Conservation (phyloP, 2,797 vertebrate species). For the Pachyuromys duprasi region DNA sequence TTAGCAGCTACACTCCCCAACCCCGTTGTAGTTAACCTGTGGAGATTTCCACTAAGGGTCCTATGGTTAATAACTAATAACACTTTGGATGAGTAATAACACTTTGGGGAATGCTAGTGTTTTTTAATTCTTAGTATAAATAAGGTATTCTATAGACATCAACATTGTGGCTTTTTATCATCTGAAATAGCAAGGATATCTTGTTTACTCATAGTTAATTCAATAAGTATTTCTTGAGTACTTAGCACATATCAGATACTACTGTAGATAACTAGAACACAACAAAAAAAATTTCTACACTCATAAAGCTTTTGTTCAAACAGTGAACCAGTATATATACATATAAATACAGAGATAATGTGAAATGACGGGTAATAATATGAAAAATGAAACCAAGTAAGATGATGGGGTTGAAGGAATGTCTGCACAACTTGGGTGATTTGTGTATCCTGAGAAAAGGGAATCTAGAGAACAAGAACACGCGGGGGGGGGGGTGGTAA, state of each 20-base stretch:
- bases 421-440: background rate
- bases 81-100: background rate
- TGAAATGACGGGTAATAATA: background rate
- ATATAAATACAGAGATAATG: background rate
- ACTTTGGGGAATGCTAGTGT: background rate
- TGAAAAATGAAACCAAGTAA: background rate
- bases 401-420: background rate
- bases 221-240: background rate
- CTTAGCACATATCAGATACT: background rate
- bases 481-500: too few relatives aligned
- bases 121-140: background rate
- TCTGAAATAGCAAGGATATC: background rate
- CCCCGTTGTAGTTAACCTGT: background rate
- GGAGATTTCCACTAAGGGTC: slow-evolving; percentile 9
- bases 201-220: background rate
- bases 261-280: background rate
- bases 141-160: background rate
- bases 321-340: background rate
- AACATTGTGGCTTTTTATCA: background rate
- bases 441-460: background rate
- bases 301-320: background rate
- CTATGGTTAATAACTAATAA: background rate
- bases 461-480: background rate
- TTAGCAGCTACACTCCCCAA: background rate
- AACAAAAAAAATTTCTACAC: background rate